Base-by-base conservation (phyloP, 2,113 vertebrate species). In the Tachysurus vachellii region DNA sequence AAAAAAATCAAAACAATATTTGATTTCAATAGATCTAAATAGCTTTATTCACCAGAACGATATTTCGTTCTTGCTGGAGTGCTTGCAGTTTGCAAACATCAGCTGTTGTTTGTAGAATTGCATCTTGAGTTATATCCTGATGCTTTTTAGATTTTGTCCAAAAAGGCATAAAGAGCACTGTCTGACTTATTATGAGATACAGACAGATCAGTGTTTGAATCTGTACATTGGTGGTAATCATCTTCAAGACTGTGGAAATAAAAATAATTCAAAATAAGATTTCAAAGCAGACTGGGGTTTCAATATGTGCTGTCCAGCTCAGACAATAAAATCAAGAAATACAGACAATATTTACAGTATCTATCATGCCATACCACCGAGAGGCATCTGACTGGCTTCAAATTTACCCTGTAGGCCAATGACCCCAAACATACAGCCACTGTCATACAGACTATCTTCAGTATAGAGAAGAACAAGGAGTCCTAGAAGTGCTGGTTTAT, bases 71-170 rank as follows among this genome's bases (percentile, higher is more conserved):
- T 0, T 66, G 3, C 42, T 28, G 13, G 5, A 64, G 26, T 42
- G 87, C 83, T 61, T 11, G 66, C 7, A 26, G n/a, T 56, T 4
- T 56, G 50, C 80, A 85, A 8, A 81, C 56, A 5, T 54, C n/a
- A 10, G 8, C 36, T 26, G 87, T 75, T 70, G 42, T 73, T 56
- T 85, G 36, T 47, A 82, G 85, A 56, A 88, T 85, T 16, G 66
- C 76, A 16, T 19, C 26, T 14, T 59, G 56, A 0, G 68, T 88
- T 81, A 85, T 88, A 5, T 53, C 21, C 23, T 57, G 61, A 31
- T 88, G 87, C 4, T 61, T 88, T 56, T 80, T 6, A 1, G 83
- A 81, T 5, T 4, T 47, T 10, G 19, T 13, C 11, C 10, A n/a
- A 1, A 77, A n/a, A 31, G 53, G 8, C 44, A 47, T 76, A 54